Conservation (phyloP, 1,140 invertebrate genomes). For the Drosophila athabasca region DNA sequence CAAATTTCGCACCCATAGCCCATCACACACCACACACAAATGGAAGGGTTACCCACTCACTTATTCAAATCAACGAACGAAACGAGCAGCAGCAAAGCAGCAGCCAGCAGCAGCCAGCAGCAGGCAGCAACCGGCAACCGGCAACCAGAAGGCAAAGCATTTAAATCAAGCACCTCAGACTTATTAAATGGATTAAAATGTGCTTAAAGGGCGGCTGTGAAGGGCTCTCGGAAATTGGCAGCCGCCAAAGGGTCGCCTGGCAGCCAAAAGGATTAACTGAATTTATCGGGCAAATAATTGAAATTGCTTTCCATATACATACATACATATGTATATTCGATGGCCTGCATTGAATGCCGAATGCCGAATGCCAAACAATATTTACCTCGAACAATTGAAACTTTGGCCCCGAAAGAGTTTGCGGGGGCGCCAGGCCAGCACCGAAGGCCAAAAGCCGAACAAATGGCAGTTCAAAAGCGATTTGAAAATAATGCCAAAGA, state of each 20-base stretch:
- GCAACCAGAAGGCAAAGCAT: conserved; percentile 42
- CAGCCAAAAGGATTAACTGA: conserved; percentile 52
- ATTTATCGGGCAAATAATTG: conserved; percentile 63
- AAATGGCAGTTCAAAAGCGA: conserved; percentile 73
- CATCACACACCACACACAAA: not conserved
- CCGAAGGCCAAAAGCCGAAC: conserved; percentile 53
- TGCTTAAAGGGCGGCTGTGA: conserved; percentile 48
- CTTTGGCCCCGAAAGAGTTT: conserved; percentile 52
- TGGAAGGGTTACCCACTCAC: conserved; percentile 46
- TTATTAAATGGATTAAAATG: conserved; percentile 67
- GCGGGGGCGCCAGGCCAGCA: conserved; percentile 13
- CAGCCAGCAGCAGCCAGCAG: conserved; percentile 12
- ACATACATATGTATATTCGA: no score
- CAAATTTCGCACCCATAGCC: conserved; percentile 53
- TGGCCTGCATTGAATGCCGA: conserved; percentile 1
- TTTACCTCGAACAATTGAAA: conserved; percentile 62
- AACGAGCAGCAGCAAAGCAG: conserved; percentile 40
- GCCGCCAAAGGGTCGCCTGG: conserved; percentile 28
- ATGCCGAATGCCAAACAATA: conserved; percentile 51
- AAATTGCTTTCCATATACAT: conserved; percentile 51
- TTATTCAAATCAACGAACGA: conserved; percentile 64
- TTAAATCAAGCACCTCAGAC: conserved; percentile 65
- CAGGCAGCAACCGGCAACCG: conserved; percentile 6
- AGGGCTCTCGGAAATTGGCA: conserved; percentile 37
- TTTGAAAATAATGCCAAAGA: conserved; percentile 81